A percentile compares a stretch with the other conserved stretches of the same genome.
Conservation (phyloP, 2,797 vertebrate species). For the Mormyrops attenuatus region DNA sequence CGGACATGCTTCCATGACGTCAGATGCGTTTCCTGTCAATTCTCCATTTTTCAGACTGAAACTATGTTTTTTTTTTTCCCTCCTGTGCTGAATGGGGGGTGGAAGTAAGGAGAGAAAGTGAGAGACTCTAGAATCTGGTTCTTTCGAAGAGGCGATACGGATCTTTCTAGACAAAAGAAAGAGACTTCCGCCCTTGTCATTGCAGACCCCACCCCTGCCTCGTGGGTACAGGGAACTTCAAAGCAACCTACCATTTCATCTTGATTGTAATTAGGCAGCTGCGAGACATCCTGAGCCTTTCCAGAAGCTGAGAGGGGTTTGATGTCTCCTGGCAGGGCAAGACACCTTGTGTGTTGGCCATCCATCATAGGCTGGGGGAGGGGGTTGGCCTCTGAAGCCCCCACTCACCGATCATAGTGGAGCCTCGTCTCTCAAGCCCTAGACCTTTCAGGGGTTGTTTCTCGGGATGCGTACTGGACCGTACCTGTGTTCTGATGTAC, state of each 20-base stretch:
- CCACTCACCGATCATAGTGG: background rate
- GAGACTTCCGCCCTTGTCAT: background rate
- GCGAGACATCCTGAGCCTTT: background rate
- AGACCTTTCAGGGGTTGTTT: background rate
- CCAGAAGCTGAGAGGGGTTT: background rate
- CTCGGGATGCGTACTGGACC: background rate
- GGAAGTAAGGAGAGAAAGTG: background rate
- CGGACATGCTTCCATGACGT: background rate
- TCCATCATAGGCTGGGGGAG: background rate
- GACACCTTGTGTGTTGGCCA: background rate
- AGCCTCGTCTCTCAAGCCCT: background rate
- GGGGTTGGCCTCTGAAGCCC: background rate
- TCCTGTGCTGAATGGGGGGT: background rate
- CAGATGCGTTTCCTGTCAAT: background rate
- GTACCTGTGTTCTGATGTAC: background rate
- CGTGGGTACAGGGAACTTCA: constrained; percentile 5
- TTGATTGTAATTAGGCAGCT: constrained; percentile 11
- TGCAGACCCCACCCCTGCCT: background rate
- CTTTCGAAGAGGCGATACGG: background rate
- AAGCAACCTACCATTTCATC: background rate
- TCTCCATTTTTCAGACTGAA: background rate
- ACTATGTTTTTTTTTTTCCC: background rate
- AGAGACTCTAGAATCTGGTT: background rate
- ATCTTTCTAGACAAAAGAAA: constrained; percentile 9
- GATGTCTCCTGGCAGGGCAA: background rate